A percentile compares a stretch with the other conserved stretches of the same genome.
Evolutionary conservation across 1,140 invertebrate genomes (phyloP).

Genomic region (Diorhabda elongata): DNA sequence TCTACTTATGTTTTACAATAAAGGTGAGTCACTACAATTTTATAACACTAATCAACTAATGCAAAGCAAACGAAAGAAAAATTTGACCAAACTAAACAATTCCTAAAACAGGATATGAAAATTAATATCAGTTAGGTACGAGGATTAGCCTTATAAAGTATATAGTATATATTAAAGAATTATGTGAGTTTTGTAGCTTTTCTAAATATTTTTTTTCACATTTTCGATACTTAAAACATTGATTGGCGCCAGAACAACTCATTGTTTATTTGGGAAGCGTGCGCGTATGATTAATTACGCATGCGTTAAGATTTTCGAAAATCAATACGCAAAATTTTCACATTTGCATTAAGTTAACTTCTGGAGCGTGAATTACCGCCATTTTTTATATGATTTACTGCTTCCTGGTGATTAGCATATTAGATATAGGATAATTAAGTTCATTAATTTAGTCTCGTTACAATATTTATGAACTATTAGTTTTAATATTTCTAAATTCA

Average conservation of each 20-base stretch:
- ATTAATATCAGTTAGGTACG: too few relatives aligned
- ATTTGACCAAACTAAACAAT: too few relatives aligned
- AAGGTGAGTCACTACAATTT: too few relatives aligned
- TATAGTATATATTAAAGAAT: too few relatives aligned
- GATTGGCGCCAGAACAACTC: slow-evolving; percentile 27
- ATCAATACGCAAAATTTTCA: slow-evolving; percentile 32
- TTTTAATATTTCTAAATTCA: too few relatives aligned
- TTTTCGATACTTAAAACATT: slow-evolving; percentile 17
- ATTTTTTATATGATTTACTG: slow-evolving; percentile 1
- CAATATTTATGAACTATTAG: too few relatives aligned
- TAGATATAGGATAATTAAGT: background rate
- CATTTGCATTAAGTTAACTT: slow-evolving; percentile 10
- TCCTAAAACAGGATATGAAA: too few relatives aligned
- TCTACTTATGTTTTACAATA: too few relatives aligned
- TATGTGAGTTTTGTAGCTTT: background rate
- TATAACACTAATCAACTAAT: too few relatives aligned
- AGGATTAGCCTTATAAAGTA: too few relatives aligned
- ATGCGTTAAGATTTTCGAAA: slow-evolving; percentile 23
- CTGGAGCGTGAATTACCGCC: background rate
- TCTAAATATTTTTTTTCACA: background rate
- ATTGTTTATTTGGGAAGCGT: slow-evolving; percentile 25
- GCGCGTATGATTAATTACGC: slow-evolving; percentile 19
- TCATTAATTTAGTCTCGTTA: too few relatives aligned
- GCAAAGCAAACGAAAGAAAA: too few relatives aligned
- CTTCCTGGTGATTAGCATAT: background rate